Evolutionary conservation across 35 echinoderm and acorn worm species (phyloP), one percentile per base, ranked within the genome.

Genomic region (Apostichopus californicus): DNA sequence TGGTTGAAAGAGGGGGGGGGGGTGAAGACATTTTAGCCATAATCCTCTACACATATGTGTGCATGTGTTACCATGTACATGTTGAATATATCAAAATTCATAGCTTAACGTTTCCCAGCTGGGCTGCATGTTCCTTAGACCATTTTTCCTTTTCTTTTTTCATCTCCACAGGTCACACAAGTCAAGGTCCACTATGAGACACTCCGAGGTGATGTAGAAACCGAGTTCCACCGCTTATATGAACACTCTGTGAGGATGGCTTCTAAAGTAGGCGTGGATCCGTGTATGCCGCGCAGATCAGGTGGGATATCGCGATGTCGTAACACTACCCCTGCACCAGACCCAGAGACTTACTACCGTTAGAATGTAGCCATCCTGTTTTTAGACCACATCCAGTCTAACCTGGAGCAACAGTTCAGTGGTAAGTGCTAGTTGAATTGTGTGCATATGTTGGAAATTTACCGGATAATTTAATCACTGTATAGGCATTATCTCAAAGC

Each of bases 261-360:
- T n/a, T n/a, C n/a, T n/a, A n/a, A n/a, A n/a, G n/a, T 21, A 56
- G 83, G 83, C 17, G 55, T 87, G 24, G 83, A 87, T 55, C 83
- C 55, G 60, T 65, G 28, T 12, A 55, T 87, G 53, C 83, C 83
- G 56, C 83, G 57, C 83, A 87, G 21, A 26, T 24, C 10, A 24
- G 52, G 52, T 7, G 21, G 78, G 52, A 6, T 26, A 80, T 26
- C 21, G 3, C 78, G 52, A 26, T 80, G 78, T 26, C 22, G 52
- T 56, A 85, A 85, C 81, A 85, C 81, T n/a, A 85, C 81, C 54
- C 81, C 77, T 79, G 25, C 81, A 56, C 46, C 46, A 85, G 46
- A 85, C 5, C 46, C 46, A 85, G 46, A 85, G 56, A 59, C 46
- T 85, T 54, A 85, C 56, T 85, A 85, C 56, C 81, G 81, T 59